Base-by-base conservation (phyloP, 2,113 vertebrate genomes). In the Zosterops japonicus region DNA sequence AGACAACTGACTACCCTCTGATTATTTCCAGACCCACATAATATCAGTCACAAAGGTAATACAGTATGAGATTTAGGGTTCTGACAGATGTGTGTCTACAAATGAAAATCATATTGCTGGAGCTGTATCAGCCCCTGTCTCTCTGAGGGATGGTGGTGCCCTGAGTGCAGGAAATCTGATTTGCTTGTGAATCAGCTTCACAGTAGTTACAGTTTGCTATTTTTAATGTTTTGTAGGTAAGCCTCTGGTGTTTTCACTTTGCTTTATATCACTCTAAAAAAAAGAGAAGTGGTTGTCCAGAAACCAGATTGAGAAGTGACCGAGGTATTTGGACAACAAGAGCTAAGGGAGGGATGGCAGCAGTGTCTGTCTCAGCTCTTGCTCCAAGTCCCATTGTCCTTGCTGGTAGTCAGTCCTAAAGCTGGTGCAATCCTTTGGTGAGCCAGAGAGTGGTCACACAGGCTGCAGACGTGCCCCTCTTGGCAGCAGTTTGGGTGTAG, bases 71-170 rank as follows among this genome's bases (percentile, higher is more conserved):
- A 53, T 61, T 83, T 57, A 86, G 67, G 23, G 50, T 67, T 96
- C 82, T 95, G 83, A 94, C 59, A 90, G 92, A 74, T 77, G 20
- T 29, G 24, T 41, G 41, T 76, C 88, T 81, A 59, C 83, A 90
- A 80, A 90, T 90, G 68, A 88, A 93, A 92, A 88, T 94, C 63
- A 46, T 39, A 65, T 77, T 95, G 67, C 57, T 55, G 61, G 90
- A 83, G 50, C 47, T 2, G 0, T 36, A 23, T 57, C 70, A 53
- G 85, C 20, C 29, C 28, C 59, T 83, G 21, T 56, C 39, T 36
- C 29, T 65, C 55, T 59, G 83, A 70, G 23, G 25, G 18, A 36
- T 41, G 35, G 44, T 6, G 5, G 5, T 77, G 50, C 42, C 50
- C 18, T 21, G 47, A 11, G 6, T 29, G 29, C 25, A 36, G 20